Conservation (phyloP, 2,888 invertebrate genomes). For the Horisme vitalbata region DNA sequence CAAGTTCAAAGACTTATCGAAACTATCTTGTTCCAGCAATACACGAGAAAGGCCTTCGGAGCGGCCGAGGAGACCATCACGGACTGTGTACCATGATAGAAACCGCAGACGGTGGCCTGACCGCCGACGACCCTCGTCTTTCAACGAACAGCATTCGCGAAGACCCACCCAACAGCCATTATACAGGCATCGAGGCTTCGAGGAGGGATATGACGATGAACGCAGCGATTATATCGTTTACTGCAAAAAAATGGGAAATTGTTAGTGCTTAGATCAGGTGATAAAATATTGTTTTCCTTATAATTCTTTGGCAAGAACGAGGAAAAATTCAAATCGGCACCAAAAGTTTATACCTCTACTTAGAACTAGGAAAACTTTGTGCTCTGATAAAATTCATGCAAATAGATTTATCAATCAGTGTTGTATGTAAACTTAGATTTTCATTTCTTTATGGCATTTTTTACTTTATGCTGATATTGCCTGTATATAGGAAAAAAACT, state of each 20-base stretch:
- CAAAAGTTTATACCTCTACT: too few relatives aligned
- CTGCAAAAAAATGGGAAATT: constrained; percentile 62
- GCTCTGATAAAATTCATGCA: too few relatives aligned
- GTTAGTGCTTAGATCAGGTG: constrained; percentile 37
- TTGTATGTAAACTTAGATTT: too few relatives aligned
- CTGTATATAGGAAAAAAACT: too few relatives aligned
- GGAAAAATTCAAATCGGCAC: neutral
- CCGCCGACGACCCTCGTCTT: constrained; percentile 37
- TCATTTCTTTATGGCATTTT: too few relatives aligned
- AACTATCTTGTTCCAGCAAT: constrained; percentile 42
- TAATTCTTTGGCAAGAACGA: neutral
- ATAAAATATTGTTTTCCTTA: neutral
- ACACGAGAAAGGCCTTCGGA: constrained; percentile 42
- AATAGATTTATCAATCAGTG: neutral
- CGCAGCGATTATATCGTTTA: constrained; percentile 50
- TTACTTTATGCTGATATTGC: too few relatives aligned
- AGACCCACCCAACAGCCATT: constrained; percentile 10
- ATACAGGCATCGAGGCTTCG: constrained; percentile 49
- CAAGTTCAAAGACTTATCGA: constrained; percentile 53
- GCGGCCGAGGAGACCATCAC: constrained; percentile 57
- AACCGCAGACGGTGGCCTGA: constrained; percentile 59
- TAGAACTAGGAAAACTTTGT: too few relatives aligned
- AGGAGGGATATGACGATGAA: constrained; percentile 54
- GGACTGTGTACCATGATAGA: constrained; percentile 60
- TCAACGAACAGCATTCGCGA: constrained; percentile 4